phyloP scores from a whole-genome alignment of 2,113 vertebrate genomes.

The Zosterops hypoxanthus region DNA sequence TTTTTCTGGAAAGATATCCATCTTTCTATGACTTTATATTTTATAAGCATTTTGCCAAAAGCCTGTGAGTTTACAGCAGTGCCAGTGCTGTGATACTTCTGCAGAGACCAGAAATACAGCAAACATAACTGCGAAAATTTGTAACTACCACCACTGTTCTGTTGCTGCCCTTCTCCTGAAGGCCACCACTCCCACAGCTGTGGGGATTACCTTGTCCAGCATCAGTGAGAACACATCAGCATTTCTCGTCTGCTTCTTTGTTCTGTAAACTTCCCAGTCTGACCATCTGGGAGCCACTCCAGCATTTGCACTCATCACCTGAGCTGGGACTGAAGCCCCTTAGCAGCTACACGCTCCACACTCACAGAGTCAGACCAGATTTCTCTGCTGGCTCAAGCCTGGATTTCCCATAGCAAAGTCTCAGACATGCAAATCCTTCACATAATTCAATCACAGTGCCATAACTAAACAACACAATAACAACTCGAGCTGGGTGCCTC shows the following conservation, averaged over 20 bases:
- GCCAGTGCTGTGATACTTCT: not conserved
- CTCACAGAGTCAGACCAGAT: not conserved
- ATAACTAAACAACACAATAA: not conserved
- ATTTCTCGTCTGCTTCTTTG: not conserved
- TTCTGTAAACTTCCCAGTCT: not conserved
- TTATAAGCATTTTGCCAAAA: not conserved
- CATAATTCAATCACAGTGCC: not conserved
- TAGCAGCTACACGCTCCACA: not conserved
- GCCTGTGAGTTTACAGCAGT: not conserved
- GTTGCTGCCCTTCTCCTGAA: not conserved
- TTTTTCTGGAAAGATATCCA: not conserved
- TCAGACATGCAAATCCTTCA: not conserved
- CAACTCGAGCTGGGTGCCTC: not conserved
- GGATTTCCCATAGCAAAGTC: not conserved
- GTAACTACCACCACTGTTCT: not conserved
- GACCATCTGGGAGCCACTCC: not conserved
- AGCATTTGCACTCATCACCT: not conserved
- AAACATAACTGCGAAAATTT: not conserved
- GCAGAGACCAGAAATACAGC: not conserved
- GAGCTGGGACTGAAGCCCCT: not conserved
- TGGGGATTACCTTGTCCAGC: not conserved
- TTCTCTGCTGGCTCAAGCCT: not conserved
- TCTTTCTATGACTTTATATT: not conserved
- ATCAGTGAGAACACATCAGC: not conserved
- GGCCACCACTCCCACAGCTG: not conserved